Conservation (phyloP, 1,140 invertebrate species). For the Diorhabda sublineata region DNA sequence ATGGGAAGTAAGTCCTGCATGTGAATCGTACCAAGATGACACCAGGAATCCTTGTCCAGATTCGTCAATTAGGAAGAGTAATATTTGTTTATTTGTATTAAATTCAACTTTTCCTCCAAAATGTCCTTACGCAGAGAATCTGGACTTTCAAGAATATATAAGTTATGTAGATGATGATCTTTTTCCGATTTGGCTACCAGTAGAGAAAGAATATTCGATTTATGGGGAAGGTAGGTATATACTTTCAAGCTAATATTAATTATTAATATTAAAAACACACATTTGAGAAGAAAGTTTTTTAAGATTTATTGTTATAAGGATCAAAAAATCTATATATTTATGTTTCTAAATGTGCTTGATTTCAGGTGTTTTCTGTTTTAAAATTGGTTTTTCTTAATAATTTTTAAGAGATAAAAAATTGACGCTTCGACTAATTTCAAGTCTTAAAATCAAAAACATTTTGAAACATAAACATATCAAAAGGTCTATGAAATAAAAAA, state of each 20-base stretch:
- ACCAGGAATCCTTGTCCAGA: slow-evolving; percentile 12
- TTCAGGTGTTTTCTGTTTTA: too few species aligned
- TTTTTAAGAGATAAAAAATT: too few species aligned
- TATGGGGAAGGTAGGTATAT: slow-evolving; percentile 21
- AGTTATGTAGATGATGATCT: background rate
- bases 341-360: too few species aligned
- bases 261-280: too few species aligned
- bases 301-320: too few species aligned
- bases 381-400: too few species aligned
- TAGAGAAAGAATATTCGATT: slow-evolving; percentile 10
- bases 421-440: too few species aligned
- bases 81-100: slow-evolving; percentile 14
- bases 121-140: slow-evolving; percentile 22
- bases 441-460: too few species aligned
- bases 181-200: slow-evolving; percentile 27
- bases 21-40: background rate
- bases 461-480: too few species aligned
- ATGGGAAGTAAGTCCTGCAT: background rate
- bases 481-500: too few species aligned
- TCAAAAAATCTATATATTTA: too few species aligned
- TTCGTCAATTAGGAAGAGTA: background rate
- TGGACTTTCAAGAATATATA: slow-evolving; percentile 19
- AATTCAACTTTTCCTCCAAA: slow-evolving; percentile 24
- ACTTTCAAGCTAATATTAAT: background rate
- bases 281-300: too few species aligned